phyloP scores from a whole-genome alignment of 30 jellyfish, hydroid and myxozoan genomes.

The Euphysa ruthae region DNA sequence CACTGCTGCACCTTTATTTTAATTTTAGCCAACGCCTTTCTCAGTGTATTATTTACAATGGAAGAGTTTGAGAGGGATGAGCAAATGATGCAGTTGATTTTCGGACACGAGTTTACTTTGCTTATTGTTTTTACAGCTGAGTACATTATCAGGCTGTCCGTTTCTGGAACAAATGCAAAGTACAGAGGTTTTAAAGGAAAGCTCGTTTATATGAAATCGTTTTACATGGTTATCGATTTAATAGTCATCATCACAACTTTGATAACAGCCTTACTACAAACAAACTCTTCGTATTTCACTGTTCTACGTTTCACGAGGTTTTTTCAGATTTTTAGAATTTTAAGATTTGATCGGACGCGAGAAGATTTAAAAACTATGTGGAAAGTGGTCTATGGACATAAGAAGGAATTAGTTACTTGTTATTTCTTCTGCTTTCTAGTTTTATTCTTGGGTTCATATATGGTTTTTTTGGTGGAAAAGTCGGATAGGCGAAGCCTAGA shows the following conservation, averaged over 20 bases:
- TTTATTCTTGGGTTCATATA: conserved; percentile 53
- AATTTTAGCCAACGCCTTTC: background rate
- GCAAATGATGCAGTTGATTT: background rate
- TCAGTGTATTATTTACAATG: conserved; percentile 9
- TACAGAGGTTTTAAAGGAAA: conserved; percentile 17
- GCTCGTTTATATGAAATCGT: conserved; percentile 6
- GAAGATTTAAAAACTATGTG: conserved; percentile 74
- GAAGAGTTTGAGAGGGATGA: background rate
- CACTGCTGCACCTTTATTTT: background rate
- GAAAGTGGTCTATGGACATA: conserved; percentile 53
- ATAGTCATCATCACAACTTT: conserved; percentile 14
- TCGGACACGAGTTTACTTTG: conserved; percentile 5
- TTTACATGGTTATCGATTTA: conserved; percentile 19
- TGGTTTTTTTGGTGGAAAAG: conserved; percentile 33
- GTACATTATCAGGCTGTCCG: conserved; percentile 7
- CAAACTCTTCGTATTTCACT: background rate
- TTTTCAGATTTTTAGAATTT: conserved; percentile 40
- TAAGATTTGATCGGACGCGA: conserved; percentile 74
- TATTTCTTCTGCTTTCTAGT: conserved; percentile 79
- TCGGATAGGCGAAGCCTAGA: conserved; percentile 1
- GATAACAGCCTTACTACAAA: background rate
- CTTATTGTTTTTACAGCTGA: conserved; percentile 5
- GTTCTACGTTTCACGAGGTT: conserved; percentile 17
- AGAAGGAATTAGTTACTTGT: conserved; percentile 75
- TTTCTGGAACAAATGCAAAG: conserved; percentile 4